Evolutionary conservation across 2,797 vertebrate species (phyloP), one percentile per base, ranked within the genome.

Genomic region (Petrocephalus schoutedeni): DNA sequence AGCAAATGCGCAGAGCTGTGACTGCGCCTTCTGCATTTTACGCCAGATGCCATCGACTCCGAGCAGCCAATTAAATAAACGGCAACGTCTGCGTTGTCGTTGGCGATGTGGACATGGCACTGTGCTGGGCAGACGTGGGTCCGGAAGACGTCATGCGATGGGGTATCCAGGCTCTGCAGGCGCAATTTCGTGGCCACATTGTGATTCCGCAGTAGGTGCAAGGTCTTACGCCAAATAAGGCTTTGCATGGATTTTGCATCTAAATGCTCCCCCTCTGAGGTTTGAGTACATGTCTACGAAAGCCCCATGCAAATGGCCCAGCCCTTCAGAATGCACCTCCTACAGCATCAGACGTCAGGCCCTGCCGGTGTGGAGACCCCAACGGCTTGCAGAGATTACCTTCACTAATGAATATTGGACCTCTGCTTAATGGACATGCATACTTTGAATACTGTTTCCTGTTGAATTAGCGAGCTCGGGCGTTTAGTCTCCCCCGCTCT

Each of bases 401-500:
- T 67, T 91, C 89, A 89, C 89, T 93, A 92, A 92, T 92, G 91
- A 93, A 91, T 92, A 91, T 92, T 91, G 89, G 92, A 91, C 88
- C 91, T 89, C 89, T 91, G 88, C 91, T 91, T 92, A 91, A 92
- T 91, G 91, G 92, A 92, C 91, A 92, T 90, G 92, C 92, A 93
- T 93, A 90, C 91, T 93, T 92, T 92, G 91, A 91, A 92, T 91
- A 92, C 91, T 92, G 91, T 92, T 95, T 96, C 94, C 94, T 93
- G 93, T 95, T 95, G 94, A 96, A 96, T 96, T 96, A 96, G 94
- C 93, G 93, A 92, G 95, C 92, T 90, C 90, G 90, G 91, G 86
- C 93, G 93, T 96, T 96, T 95, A 96, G 95, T 95, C 96, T 95
- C 95, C 94, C 4, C 95, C 95, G 90, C 94, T 95, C 94, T 96